phyloP scores from a whole-genome alignment of 2,797 vertebrate species.

The Dallia pectoralis region DNA sequence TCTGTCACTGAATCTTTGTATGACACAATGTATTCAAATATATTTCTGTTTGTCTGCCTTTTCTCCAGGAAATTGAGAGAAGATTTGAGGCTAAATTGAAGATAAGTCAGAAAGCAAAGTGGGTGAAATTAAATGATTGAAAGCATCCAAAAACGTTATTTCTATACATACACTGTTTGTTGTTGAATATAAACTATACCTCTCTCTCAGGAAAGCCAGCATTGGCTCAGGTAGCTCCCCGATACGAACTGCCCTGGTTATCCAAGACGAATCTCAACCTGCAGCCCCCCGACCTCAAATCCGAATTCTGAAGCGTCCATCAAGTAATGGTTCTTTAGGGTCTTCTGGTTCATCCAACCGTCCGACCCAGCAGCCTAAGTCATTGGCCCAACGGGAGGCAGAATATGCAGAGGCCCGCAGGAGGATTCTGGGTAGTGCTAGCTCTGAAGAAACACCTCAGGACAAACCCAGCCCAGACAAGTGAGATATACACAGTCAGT shows the following conservation, averaged over 20 bases:
- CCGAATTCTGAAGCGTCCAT: constrained; percentile 91
- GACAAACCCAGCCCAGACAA: constrained; percentile 76
- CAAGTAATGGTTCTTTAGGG: constrained; percentile 84
- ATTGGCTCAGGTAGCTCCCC: constrained; percentile 68
- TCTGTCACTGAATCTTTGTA: background rate
- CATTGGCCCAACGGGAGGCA: constrained; percentile 92
- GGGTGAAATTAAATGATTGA: constrained; percentile 50
- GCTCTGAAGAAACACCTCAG: constrained; percentile 86
- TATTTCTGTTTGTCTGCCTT: background rate
- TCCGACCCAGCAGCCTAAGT: constrained; percentile 86
- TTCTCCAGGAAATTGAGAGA: constrained; percentile 90
- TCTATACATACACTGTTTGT: background rate
- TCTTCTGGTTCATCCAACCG: constrained; percentile 73
- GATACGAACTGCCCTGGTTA: constrained; percentile 88
- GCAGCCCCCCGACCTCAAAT: constrained; percentile 90
- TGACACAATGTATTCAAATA: background rate
- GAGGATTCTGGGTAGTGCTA: constrained; percentile 91
- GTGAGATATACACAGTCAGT: constrained; percentile 55
- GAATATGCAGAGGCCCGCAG: constrained; percentile 92
- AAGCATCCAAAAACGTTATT: background rate
- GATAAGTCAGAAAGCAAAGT: constrained; percentile 92
- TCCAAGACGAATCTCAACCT: constrained; percentile 92
- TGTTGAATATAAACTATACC: background rate
- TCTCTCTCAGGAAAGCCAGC: constrained; percentile 75
- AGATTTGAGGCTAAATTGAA: constrained; percentile 93